phyloP scores from a whole-genome alignment of 2,797 vertebrate genomes.

The Sebastes ruberrimus region DNA sequence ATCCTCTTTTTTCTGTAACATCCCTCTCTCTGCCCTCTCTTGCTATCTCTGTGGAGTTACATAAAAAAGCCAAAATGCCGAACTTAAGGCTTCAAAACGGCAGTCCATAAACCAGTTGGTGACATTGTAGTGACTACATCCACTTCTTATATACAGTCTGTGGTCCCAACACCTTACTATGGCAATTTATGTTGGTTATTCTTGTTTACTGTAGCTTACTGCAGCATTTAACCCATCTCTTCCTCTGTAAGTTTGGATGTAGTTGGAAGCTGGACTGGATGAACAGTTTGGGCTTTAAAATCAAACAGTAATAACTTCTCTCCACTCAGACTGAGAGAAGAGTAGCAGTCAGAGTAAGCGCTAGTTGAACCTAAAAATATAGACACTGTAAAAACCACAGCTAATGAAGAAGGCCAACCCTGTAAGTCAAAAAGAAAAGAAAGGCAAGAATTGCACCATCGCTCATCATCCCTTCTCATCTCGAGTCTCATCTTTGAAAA shows the following conservation, averaged over 20 bases:
- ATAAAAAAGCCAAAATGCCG: neutral
- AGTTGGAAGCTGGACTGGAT: neutral
- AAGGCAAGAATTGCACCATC: conserved; percentile 1
- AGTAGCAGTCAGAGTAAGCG: neutral
- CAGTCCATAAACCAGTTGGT: too few relatives aligned
- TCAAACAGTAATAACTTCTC: neutral
- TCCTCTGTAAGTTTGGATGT: neutral
- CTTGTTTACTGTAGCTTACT: neutral
- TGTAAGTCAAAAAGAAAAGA: conserved; percentile 1
- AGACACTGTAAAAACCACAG: neutral
- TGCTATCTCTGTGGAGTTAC: conserved; percentile 25
- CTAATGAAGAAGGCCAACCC: neutral
- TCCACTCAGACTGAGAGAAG: neutral
- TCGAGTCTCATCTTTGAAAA: conserved; percentile 10
- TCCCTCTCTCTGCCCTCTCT: conserved; percentile 3
- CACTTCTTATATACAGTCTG: too few relatives aligned
- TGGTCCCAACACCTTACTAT: neutral
- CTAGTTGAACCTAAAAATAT: neutral
- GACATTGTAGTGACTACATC: too few relatives aligned
- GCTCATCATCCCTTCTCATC: conserved; percentile 4
- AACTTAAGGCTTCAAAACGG: too few relatives aligned
- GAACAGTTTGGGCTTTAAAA: neutral
- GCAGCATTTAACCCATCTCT: neutral
- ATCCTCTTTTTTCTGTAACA: neutral
- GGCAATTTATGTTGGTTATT: neutral